Conservation (phyloP, 2,888 invertebrate species). For the Epinotia ramella region DNA sequence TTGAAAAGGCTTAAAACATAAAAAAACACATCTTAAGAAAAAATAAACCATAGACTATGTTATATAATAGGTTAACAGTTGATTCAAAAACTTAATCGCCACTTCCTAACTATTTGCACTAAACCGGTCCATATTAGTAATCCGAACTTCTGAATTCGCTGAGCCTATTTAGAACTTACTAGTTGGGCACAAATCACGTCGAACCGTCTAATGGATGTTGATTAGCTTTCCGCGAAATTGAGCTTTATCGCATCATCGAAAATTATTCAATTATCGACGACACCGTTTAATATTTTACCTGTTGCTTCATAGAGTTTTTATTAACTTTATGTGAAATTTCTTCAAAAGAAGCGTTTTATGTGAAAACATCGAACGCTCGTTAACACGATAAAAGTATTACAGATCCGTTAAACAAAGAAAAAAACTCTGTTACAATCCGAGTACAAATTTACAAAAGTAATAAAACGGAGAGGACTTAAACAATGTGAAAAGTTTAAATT, state of each 20-base stretch:
- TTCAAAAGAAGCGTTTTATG: conserved; percentile 17
- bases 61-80: neutral
- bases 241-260: conserved; percentile 21
- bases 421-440: neutral
- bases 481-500: neutral
- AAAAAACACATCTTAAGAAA: neutral
- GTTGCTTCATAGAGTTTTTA: conserved; percentile 17
- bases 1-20: too few relatives aligned
- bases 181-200: conserved; percentile 27
- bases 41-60: neutral
- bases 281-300: conserved; percentile 12
- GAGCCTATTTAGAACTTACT: conserved; percentile 31
- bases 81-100: neutral
- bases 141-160: conserved; percentile 14
- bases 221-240: conserved; percentile 30
- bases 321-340: conserved; percentile 10
- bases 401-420: neutral
- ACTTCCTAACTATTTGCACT: neutral
- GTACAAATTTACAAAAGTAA: neutral
- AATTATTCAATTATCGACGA: conserved; percentile 17
- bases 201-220: conserved; percentile 22
- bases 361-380: neutral
- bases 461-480: neutral
- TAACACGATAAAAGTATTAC: neutral
- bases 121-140: neutral